phyloP scores from a whole-genome alignment of 1,140 invertebrate genomes.

The Platorchestia sp. region DNA sequence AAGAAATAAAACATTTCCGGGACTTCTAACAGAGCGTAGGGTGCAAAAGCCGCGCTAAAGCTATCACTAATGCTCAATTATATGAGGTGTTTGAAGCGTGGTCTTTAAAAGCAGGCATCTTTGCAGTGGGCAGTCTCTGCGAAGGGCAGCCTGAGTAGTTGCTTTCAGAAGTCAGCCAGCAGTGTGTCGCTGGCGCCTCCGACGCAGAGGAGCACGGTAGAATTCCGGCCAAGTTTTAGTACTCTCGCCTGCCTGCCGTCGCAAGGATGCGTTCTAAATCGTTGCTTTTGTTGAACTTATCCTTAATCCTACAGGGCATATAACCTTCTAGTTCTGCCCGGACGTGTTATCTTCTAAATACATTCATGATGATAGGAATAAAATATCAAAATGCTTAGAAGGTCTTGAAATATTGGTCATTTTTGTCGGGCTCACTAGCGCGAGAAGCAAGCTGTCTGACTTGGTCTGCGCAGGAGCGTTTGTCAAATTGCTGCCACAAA shows the following conservation, averaged over 20 bases:
- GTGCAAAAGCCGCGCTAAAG: background rate
- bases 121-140: conserved; percentile 1
- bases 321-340: conserved; percentile 59
- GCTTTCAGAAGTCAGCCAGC: background rate
- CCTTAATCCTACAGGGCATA: conserved; percentile 52
- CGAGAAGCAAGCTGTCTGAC: conserved; percentile 12
- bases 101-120: conserved; percentile 7
- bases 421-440: conserved; percentile 60
- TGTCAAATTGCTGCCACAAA: conserved; percentile 61
- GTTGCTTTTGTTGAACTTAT: conserved; percentile 55
- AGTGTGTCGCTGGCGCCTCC: conserved; percentile 23
- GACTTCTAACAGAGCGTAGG: background rate
- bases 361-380: conserved; percentile 64
- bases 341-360: conserved; percentile 67
- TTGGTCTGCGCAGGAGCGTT: conserved; percentile 51
- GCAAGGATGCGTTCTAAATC: conserved; percentile 44
- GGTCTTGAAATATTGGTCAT: conserved; percentile 62
- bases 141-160: background rate
- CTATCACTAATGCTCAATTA: conserved; percentile 1
- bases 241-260: conserved; percentile 21
- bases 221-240: background rate
- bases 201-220: conserved; percentile 9
- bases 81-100: background rate
- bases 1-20: background rate
- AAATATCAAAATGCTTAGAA: conserved; percentile 66